Evolutionary conservation across 2,888 invertebrate species (phyloP).

Genomic region (Biston betularia): DNA sequence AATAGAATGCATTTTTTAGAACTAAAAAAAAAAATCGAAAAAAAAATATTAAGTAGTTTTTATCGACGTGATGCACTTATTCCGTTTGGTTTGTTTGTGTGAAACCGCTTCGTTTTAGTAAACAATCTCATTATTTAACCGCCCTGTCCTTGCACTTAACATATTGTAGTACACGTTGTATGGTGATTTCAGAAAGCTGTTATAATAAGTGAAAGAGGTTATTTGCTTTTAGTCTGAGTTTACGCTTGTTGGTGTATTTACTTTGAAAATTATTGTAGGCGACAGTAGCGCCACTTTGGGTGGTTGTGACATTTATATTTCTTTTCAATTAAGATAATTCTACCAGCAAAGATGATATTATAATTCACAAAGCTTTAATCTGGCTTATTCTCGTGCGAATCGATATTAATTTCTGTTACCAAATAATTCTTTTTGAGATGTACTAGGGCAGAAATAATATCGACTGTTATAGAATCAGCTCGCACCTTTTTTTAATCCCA

Average conservation of each 20-base stretch:
- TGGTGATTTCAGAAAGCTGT: constrained; percentile 31
- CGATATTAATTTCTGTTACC: background rate
- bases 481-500: constrained; percentile 4
- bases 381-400: background rate
- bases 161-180: constrained; percentile 48
- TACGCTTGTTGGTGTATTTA: constrained; percentile 30
- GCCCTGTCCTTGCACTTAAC: constrained; percentile 73
- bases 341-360: background rate
- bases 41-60: constrained; percentile 69
- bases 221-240: constrained; percentile 41
- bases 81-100: constrained; percentile 75
- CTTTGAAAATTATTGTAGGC: constrained; percentile 3
- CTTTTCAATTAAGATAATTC: background rate
- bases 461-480: background rate
- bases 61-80: constrained; percentile 82
- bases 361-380: background rate
- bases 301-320: constrained; percentile 15
- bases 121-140: constrained; percentile 56
- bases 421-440: background rate
- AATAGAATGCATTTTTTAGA: constrained; percentile 79
- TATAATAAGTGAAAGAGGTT: constrained; percentile 51
- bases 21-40: constrained; percentile 66
- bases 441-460: background rate
- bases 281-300: constrained; percentile 25
- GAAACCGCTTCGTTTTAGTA: constrained; percentile 82